These are phyloP conservation scores for Paracyclopina nana DNA, from an alignment of 1,140 invertebrate genomes.

Conservation along the genomic window DNA sequence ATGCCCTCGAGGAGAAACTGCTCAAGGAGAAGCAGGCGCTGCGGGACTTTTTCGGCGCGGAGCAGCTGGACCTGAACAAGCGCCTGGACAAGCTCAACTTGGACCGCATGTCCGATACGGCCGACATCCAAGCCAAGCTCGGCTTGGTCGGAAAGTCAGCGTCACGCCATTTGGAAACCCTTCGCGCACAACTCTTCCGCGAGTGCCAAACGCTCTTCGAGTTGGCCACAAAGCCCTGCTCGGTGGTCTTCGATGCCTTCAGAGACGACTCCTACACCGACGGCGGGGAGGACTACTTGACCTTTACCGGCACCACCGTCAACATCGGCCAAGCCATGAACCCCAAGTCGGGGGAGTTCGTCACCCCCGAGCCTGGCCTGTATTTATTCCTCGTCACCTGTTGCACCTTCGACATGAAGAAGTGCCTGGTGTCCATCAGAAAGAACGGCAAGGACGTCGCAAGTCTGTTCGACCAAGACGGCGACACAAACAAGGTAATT, in stretches of 20 bases:
- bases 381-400: constrained; percentile 5
- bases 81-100: constrained; percentile 6
- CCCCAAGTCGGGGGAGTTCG: constrained; percentile 11
- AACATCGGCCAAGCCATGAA: constrained; percentile 9
- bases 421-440: constrained; percentile 11
- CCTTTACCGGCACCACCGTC: constrained; percentile 8
- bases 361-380: not conserved
- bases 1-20: constrained; percentile 7
- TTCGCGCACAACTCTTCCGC: not conserved
- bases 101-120: constrained; percentile 3
- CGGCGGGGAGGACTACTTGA: constrained; percentile 10
- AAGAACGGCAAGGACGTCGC: constrained; percentile 15
- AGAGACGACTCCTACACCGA: constrained; percentile 4
- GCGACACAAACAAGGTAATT: constrained; percentile 9
- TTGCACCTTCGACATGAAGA: constrained; percentile 15
- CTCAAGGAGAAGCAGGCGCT: constrained; percentile 11
- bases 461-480: constrained; percentile 11
- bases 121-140: constrained; percentile 13
- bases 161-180: constrained; percentile 6
- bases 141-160: constrained; percentile 12
- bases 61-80: constrained; percentile 4
- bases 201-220: constrained; percentile 11
- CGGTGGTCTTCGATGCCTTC: constrained; percentile 10
- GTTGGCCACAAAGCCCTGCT: constrained; percentile 13
- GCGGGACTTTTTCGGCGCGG: not conserved